These are phyloP conservation scores for Plecturocebus donacophilus DNA, from an alignment of 2,113 vertebrate species.

Conservation along the genomic window DNA sequence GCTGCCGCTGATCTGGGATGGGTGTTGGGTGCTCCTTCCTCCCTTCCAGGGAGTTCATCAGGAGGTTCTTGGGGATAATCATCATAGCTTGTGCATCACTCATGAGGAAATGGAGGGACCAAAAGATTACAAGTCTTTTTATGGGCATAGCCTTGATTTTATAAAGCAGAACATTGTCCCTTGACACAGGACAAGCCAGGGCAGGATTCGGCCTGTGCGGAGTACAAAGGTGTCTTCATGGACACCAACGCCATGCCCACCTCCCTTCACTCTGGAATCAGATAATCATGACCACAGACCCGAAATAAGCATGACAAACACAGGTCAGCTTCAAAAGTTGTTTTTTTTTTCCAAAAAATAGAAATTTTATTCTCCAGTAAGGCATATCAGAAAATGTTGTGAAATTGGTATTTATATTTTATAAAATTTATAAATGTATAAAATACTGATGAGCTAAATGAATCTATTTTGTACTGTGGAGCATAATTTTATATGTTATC, in stretches of 20 bases:
- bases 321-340: neutral
- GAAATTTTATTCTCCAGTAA: constrained; percentile 54
- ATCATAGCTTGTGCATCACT: neutral
- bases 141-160: neutral
- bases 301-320: neutral
- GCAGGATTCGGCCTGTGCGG: neutral
- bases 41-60: neutral
- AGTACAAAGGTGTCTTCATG: neutral
- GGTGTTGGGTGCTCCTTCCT: neutral
- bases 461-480: constrained; percentile 67
- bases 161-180: neutral
- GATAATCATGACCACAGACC: neutral
- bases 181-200: neutral
- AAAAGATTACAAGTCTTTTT: neutral
- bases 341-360: neutral
- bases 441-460: constrained; percentile 41
- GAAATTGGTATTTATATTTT: constrained; percentile 67
- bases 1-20: neutral
- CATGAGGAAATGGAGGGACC: neutral
- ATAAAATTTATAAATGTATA: constrained; percentile 56
- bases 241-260: neutral
- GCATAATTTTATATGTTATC: constrained; percentile 73
- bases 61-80: neutral
- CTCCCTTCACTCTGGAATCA: neutral
- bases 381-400: constrained; percentile 69